These are phyloP conservation scores for Eurois occulta DNA, from an alignment of 2,888 invertebrate species.

Conservation along the genomic window DNA sequence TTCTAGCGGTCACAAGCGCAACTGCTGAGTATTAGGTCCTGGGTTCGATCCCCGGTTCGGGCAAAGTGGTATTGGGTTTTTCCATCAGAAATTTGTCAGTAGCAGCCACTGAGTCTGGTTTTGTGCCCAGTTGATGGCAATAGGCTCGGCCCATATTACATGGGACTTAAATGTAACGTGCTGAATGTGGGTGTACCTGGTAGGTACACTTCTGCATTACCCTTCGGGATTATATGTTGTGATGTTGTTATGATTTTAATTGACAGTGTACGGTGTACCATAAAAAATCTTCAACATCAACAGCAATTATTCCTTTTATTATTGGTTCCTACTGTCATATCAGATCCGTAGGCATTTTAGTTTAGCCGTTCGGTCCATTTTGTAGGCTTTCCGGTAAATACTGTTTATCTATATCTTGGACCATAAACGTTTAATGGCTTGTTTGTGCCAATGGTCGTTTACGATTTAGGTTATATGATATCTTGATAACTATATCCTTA, in stretches of 20 bases:
- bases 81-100: not conserved
- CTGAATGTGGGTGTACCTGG: not conserved
- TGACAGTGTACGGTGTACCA: not conserved
- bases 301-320: not conserved
- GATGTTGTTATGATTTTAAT: not conserved
- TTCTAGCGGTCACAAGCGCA: not conserved
- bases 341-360: slow-evolving; percentile 7
- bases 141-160: not conserved
- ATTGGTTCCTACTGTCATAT: not conserved
- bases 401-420: slow-evolving; percentile 25
- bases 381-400: slow-evolving; percentile 26
- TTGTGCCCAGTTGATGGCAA: not conserved
- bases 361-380: slow-evolving; percentile 9
- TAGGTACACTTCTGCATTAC: not conserved
- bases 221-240: not conserved
- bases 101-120: not conserved
- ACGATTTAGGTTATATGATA: slow-evolving; percentile 41
- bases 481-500: not conserved
- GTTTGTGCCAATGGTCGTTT: slow-evolving; percentile 45
- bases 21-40: not conserved
- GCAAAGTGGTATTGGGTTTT: not conserved
- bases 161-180: not conserved
- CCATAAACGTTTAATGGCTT: slow-evolving; percentile 57
- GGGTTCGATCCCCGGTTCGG: not conserved
- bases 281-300: not conserved